phyloP scores from a whole-genome alignment of 2,888 invertebrate species.

The Dasysyrphus tricinctus region DNA sequence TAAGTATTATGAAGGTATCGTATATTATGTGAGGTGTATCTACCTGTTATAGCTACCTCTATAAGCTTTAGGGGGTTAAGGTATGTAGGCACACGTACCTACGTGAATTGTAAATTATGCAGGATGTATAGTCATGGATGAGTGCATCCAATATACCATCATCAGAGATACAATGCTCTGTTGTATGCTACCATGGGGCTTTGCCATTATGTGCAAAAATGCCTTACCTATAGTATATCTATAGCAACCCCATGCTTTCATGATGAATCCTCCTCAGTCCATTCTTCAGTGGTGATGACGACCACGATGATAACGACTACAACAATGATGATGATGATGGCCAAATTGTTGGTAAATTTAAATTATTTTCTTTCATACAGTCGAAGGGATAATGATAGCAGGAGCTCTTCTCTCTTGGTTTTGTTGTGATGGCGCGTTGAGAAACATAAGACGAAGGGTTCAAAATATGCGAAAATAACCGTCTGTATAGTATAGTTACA shows the following conservation, averaged over 20 bases:
- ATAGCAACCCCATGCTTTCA: not conserved
- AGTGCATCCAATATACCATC: conserved; percentile 36
- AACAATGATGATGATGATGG: not conserved
- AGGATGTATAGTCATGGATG: conserved; percentile 64
- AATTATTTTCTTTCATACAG: conserved; percentile 51
- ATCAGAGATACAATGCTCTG: conserved; percentile 31
- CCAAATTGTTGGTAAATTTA: conserved; percentile 26
- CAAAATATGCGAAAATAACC: conserved; percentile 23
- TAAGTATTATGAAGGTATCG: not conserved
- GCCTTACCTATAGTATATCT: not conserved
- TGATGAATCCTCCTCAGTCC: conserved; percentile 26
- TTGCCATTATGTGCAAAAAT: conserved; percentile 36
- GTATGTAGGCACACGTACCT: conserved; percentile 6
- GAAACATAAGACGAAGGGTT: conserved; percentile 6
- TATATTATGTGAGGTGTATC: not conserved
- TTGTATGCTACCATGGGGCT: conserved; percentile 21
- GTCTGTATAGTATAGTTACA: not conserved
- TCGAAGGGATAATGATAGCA: conserved; percentile 55
- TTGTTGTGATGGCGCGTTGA: conserved; percentile 1
- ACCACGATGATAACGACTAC: not conserved
- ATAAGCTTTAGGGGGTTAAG: not conserved
- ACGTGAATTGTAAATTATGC: conserved; percentile 51
- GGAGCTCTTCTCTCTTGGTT: not conserved
- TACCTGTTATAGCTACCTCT: not conserved
- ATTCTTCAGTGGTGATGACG: conserved; percentile 13